These are phyloP conservation scores for Drosophila orosa DNA, from an alignment of 1,140 invertebrate genomes.

Conservation along the genomic window DNA sequence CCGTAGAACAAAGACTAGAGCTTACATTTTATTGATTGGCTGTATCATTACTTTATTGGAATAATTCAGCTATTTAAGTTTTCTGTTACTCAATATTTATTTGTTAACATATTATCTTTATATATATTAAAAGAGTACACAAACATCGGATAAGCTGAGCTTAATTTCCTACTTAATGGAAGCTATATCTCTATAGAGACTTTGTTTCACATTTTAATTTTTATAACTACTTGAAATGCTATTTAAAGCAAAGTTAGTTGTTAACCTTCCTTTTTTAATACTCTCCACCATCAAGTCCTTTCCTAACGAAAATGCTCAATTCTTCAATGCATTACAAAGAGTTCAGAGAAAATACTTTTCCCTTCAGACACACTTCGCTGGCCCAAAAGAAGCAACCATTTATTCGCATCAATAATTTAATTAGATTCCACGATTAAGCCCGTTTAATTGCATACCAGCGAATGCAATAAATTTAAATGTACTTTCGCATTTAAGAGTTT, in stretches of 20 bases:
- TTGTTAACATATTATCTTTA: too few relatives aligned
- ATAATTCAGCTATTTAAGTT: not conserved
- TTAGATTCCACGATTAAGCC: conserved; percentile 47
- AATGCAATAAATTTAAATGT: conserved; percentile 18
- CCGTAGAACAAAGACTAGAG: not conserved
- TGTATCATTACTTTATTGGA: not conserved
- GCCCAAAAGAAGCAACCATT: conserved; percentile 12
- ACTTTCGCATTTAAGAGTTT: conserved; percentile 1
- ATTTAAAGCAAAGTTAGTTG: not conserved
- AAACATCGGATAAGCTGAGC: too few relatives aligned
- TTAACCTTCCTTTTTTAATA: not conserved
- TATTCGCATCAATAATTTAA: conserved; percentile 52
- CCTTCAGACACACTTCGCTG: conserved; percentile 13
- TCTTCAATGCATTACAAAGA: not conserved
- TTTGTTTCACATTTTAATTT: not conserved
- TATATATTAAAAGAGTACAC: not conserved
- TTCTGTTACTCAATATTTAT: not conserved
- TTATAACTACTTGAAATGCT: too few relatives aligned
- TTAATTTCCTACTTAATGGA: not conserved
- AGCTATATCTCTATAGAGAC: not conserved
- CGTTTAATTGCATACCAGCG: conserved; percentile 45
- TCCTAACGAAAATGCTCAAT: not conserved
- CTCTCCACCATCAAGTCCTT: not conserved
- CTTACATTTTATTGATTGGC: not conserved
- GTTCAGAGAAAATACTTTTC: conserved; percentile 40